phyloP scores from a whole-genome alignment of 2,113 vertebrate genomes.

The Catagonus wagneri region DNA sequence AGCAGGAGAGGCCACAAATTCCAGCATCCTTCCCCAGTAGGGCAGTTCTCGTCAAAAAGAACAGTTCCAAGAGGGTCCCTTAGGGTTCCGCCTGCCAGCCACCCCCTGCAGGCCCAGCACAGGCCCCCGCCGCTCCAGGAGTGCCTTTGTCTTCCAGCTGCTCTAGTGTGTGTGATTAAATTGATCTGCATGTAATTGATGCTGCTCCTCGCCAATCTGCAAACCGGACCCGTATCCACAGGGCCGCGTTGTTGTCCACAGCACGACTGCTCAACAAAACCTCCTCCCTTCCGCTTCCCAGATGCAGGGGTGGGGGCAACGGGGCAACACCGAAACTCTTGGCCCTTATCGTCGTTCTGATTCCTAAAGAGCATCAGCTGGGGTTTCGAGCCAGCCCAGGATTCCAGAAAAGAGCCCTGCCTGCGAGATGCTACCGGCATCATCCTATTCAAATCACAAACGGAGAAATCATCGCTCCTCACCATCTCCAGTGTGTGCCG shows the following conservation, averaged over 20 bases:
- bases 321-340: neutral
- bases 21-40: neutral
- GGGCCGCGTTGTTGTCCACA: neutral
- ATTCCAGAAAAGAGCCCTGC: constrained; percentile 25
- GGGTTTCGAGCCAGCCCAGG: constrained; percentile 44
- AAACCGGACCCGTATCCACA: neutral
- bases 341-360: neutral
- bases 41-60: neutral
- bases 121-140: accelerated
- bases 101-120: neutral
- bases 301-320: neutral
- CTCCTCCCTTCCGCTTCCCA: neutral
- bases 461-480: constrained; percentile 13
- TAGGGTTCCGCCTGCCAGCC: neutral
- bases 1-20: neutral
- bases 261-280: neutral
- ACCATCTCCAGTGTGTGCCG: constrained; percentile 28
- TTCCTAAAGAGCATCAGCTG: constrained; percentile 39
- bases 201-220: constrained; percentile 20
- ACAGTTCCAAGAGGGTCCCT: neutral
- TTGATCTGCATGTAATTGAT: constrained; percentile 62
- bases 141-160: constrained; percentile 53
- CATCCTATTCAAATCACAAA: constrained; percentile 65
- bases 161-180: constrained; percentile 63
- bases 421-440: neutral